These are phyloP conservation scores for Brevimyrus niger DNA, from an alignment of 2,113 vertebrate species.

Conservation along the genomic window DNA sequence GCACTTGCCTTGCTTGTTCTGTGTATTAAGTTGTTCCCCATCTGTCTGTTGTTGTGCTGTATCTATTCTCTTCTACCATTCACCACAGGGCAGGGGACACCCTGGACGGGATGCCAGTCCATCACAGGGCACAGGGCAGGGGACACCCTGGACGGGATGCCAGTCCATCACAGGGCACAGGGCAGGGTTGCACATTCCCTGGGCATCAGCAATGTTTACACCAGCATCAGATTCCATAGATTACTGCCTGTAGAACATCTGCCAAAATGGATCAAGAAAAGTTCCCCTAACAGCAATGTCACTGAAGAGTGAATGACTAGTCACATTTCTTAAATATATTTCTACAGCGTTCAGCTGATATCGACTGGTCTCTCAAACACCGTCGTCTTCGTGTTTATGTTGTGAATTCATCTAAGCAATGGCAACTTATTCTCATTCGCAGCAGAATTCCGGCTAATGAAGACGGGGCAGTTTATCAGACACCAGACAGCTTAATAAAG, in stretches of 20 bases:
- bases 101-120: neutral
- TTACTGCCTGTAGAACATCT: neutral
- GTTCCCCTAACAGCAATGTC: neutral
- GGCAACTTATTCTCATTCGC: neutral
- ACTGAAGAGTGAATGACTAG: neutral
- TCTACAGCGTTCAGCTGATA: neutral
- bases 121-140: neutral
- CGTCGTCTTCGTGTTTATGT: neutral
- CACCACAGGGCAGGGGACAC: neutral
- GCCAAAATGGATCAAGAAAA: neutral
- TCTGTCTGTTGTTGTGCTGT: too few relatives aligned
- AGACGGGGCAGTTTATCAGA: neutral
- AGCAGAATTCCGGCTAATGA: neutral
- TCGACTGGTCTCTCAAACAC: neutral
- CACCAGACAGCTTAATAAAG: constrained; percentile 8
- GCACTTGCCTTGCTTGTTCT: neutral
- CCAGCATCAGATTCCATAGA: neutral
- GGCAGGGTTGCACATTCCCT: neutral
- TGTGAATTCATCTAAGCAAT: neutral
- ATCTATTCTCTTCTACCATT: neutral
- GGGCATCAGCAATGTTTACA: neutral
- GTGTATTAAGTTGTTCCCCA: too few relatives aligned
- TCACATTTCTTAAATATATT: neutral
- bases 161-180: neutral
- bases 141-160: neutral